Percentiles rank a stretch among this genome's conserved stretches.
Conservation (phyloP, 2,113 vertebrate genomes). For the Mellivora capensis region DNA sequence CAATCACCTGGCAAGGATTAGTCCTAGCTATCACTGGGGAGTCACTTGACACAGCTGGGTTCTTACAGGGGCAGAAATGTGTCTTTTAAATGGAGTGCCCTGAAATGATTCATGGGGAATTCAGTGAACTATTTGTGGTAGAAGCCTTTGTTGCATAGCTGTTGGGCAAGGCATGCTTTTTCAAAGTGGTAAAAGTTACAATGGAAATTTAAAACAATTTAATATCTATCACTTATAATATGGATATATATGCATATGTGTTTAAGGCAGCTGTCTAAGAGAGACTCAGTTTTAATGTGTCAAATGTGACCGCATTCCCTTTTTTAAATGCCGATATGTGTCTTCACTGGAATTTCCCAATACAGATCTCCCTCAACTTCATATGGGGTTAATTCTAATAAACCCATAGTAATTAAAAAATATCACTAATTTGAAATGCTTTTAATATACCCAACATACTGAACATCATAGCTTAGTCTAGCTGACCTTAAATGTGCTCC, state of each 20-base stretch:
- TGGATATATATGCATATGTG: not conserved
- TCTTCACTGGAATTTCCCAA: not conserved
- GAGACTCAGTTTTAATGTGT: not conserved
- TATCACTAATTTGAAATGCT: not conserved
- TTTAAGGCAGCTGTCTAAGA: not conserved
- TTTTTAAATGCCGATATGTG: not conserved
- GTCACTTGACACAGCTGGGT: conserved; percentile 23
- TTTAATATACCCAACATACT: not conserved
- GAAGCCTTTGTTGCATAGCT: not conserved
- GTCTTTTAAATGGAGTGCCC: not conserved
- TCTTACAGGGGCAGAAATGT: not conserved
- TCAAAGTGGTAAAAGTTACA: not conserved
- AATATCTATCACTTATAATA: not conserved
- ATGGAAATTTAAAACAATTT: not conserved
- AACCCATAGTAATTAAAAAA: not conserved
- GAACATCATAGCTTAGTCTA: not conserved
- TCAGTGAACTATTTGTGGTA: not conserved
- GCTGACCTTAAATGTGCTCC: not conserved
- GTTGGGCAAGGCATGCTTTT: not conserved
- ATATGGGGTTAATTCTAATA: not conserved
- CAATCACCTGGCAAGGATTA: conserved; percentile 58
- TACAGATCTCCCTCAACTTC: not conserved
- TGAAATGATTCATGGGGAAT: conserved; percentile 24
- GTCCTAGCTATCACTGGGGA: not conserved
- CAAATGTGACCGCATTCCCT: not conserved